Conservation (phyloP, 2,888 invertebrate genomes). For the Syrphus vitripennis region DNA sequence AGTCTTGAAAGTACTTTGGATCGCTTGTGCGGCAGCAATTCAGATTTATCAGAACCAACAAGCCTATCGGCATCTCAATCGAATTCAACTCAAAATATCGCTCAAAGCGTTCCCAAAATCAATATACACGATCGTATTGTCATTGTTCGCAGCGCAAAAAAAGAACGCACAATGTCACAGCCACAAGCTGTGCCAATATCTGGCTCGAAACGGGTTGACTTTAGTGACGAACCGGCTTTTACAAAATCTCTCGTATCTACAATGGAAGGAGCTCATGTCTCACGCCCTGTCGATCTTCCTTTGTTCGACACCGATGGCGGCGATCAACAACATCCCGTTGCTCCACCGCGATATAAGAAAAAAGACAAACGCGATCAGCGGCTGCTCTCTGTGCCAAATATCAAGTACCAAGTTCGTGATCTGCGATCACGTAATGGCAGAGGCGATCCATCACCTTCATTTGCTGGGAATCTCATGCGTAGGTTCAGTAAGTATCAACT, state of each 20-base stretch:
- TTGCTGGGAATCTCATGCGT: conserved; percentile 90
- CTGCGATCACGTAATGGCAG: conserved; percentile 77
- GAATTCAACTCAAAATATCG: conserved; percentile 72
- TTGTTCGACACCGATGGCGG: conserved; percentile 80
- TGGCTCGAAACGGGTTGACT: conserved; percentile 78
- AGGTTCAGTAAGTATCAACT: conserved; percentile 93
- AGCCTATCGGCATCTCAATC: conserved; percentile 72
- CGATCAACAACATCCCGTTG: conserved; percentile 81
- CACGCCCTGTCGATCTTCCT: conserved; percentile 86
- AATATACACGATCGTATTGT: conserved; percentile 60
- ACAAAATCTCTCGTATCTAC: conserved; percentile 73
- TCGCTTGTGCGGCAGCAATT: conserved; percentile 63
- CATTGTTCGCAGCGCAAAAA: conserved; percentile 67
- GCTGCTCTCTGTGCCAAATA: conserved; percentile 89
- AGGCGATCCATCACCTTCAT: conserved; percentile 82
- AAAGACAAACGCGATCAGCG: conserved; percentile 85
- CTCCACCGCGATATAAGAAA: conserved; percentile 83
- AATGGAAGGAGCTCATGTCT: conserved; percentile 77
- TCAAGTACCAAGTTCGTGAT: conserved; percentile 84
- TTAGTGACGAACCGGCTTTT: conserved; percentile 75
- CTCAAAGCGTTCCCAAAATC: conserved; percentile 69
- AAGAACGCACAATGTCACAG: conserved; percentile 73
- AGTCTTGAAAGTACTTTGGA: conserved; percentile 60
- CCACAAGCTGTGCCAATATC: conserved; percentile 73
- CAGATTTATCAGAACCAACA: conserved; percentile 72